Base-by-base conservation (phyloP, 2,797 vertebrate species). In the Chanos chanos region DNA sequence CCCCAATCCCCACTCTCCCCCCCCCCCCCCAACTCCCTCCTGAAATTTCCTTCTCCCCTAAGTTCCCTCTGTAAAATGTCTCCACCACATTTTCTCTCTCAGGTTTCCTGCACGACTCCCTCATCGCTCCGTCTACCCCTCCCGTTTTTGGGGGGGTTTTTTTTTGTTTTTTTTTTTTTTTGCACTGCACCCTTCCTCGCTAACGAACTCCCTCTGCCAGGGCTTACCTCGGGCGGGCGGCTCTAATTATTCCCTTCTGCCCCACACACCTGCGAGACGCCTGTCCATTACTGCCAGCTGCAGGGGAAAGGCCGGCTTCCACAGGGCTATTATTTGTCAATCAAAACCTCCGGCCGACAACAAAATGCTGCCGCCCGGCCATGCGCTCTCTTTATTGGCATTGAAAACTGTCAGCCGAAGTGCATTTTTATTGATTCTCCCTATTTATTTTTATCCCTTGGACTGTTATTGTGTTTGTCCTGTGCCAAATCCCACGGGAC, bases 291-390 rank as follows among this genome's bases (percentile, higher is more conserved):
- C 79, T 81, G 77, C 71, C 73, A 70, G 77, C 81, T 81, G 84
- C 75, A 55, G 39, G 72, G 75, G 76, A 74, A 57, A 71, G 74
- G 82, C 83, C 87, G 85, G 81, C 81, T 82, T 84, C 81, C 81
- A 73, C 77, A 66, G 80, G 86, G 83, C 85, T 82, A 86, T 89
- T 89, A 88, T 88, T 86, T 89, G 88, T 89, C 88, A 89, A 86
- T 89, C 88, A 89, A 88, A 89, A 74, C 73, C 72, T 77, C 71
- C 75, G 76, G 83, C 48, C 22, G 75, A 83, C 82, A 83, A 84
- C 83, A 83, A 81, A 89, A 85, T 68, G 77, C 73, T 83, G 83
- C 80, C 75, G 78, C 72, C 68, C 81, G 76, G 47, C 52, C 71
- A 76, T 66, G 77, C 81, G 69, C 77, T 77, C 68, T 74, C 78